Percentiles rank a stretch among this genome's conserved stretches.
Evolutionary conservation across 2,113 vertebrate genomes (phyloP).

Genomic region (Mystacornis crossleyi): DNA sequence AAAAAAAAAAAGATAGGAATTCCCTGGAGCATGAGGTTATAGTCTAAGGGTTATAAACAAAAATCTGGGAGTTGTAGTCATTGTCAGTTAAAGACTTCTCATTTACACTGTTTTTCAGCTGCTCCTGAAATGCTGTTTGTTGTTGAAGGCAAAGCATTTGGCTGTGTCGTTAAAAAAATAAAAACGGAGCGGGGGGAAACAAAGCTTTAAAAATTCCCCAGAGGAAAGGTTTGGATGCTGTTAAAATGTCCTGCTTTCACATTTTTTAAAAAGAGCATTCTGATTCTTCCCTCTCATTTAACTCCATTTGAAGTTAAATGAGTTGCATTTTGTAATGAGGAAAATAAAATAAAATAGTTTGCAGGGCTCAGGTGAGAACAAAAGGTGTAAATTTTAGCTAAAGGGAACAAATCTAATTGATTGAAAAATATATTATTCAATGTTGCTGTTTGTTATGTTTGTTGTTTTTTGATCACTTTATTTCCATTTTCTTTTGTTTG

Average conservation of each 20-base stretch:
- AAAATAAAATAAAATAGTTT: conserved; percentile 11
- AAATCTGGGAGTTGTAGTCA: not conserved
- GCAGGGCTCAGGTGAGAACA: not conserved
- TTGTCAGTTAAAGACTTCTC: not conserved
- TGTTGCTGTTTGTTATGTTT: not conserved
- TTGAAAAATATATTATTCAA: not conserved
- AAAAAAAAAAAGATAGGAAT: not conserved
- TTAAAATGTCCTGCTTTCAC: not conserved
- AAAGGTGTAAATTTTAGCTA: not conserved
- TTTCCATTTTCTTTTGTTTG: not conserved
- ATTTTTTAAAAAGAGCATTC: not conserved
- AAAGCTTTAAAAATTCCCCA: not conserved
- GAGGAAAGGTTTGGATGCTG: not conserved
- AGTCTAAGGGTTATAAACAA: not conserved
- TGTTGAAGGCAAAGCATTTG: conserved; percentile 19
- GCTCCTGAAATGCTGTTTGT: not conserved
- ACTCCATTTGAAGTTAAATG: conserved; percentile 27
- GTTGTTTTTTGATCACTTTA: not conserved
- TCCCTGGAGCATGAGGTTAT: not conserved
- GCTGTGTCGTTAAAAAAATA: not conserved
- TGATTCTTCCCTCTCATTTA: not conserved
- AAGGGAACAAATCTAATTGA: not conserved
- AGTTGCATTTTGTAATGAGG: not conserved
- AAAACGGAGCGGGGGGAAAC: too few species aligned
- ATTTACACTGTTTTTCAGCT: conserved; percentile 15